phyloP scores from a whole-genome alignment of 2,888 invertebrate species.

The Lepidochitona cinerea region DNA sequence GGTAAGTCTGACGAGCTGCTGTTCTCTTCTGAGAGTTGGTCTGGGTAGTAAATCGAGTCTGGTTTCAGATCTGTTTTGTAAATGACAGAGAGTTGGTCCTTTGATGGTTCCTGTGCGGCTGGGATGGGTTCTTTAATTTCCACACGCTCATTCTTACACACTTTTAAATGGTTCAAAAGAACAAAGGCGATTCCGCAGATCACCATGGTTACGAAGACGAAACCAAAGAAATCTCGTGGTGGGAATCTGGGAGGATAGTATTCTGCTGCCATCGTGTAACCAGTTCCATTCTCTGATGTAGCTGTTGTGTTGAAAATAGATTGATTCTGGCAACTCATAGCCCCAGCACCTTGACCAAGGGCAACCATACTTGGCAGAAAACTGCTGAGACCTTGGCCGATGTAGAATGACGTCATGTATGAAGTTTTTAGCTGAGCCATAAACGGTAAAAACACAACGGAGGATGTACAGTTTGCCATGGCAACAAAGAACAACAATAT shows the following conservation, averaged over 20 bases:
- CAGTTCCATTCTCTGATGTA: constrained; percentile 70
- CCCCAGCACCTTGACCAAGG: constrained; percentile 83
- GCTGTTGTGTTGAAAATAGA: constrained; percentile 28
- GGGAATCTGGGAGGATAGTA: constrained; percentile 77
- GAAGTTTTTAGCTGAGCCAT: constrained; percentile 79
- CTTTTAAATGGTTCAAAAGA: constrained; percentile 73
- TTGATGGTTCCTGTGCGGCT: neutral
- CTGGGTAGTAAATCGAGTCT: neutral
- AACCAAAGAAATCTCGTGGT: constrained; percentile 78
- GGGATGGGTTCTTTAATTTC: neutral
- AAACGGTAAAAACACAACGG: constrained; percentile 89
- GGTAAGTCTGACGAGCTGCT: no score
- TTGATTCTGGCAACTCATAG: constrained; percentile 44
- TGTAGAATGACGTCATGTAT: constrained; percentile 85
- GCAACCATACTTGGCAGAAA: constrained; percentile 86
- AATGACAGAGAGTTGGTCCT: neutral
- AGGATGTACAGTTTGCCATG: constrained; percentile 87
- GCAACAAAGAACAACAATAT: constrained; percentile 79
- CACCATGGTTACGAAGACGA: constrained; percentile 78
- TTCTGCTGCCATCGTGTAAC: constrained; percentile 40
- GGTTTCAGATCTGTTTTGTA: neutral
- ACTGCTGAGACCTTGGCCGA: constrained; percentile 73
- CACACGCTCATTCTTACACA: constrained; percentile 43
- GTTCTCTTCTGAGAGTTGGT: neutral
- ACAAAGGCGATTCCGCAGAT: constrained; percentile 79